Percentiles rank a stretch among this genome's conserved stretches.
Evolutionary conservation across 2,888 invertebrate genomes (phyloP).

Genomic region (Lydus trimaculatus): DNA sequence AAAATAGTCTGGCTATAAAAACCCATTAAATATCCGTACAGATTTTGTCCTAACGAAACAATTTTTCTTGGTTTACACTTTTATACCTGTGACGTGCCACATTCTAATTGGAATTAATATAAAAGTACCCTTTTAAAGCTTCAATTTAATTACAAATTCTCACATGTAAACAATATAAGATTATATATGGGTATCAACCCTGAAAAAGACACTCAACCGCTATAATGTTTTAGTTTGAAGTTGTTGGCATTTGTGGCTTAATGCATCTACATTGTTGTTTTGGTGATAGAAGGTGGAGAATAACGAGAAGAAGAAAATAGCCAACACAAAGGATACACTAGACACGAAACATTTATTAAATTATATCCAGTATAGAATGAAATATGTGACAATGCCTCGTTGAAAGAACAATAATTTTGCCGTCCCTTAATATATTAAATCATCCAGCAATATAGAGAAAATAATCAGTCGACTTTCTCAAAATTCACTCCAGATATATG

Average conservation of each 20-base stretch:
- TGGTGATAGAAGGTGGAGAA: background rate
- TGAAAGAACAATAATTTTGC: background rate
- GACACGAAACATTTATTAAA: background rate
- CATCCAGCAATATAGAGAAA: background rate
- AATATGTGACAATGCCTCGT: background rate
- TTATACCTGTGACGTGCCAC: too few species aligned
- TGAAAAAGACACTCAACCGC: background rate
- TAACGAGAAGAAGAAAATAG: background rate
- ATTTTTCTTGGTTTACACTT: background rate
- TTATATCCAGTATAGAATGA: background rate
- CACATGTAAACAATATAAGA: background rate
- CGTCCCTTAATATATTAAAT: background rate
- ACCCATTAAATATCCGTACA: background rate
- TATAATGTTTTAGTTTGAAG: background rate
- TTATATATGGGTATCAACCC: background rate
- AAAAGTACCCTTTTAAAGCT: too few species aligned
- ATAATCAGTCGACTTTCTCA: background rate
- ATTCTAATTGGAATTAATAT: too few species aligned
- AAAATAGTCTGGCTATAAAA: background rate
- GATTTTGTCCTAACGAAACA: background rate
- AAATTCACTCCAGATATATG: background rate
- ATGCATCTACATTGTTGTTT: background rate
- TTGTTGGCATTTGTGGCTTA: background rate
- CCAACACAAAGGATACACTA: background rate
- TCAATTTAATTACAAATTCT: too few species aligned